Percentiles rank a stretch among this genome's conserved stretches.
phyloP scores from a whole-genome alignment of 2,113 vertebrate genomes.

The Alligator sinensis region DNA sequence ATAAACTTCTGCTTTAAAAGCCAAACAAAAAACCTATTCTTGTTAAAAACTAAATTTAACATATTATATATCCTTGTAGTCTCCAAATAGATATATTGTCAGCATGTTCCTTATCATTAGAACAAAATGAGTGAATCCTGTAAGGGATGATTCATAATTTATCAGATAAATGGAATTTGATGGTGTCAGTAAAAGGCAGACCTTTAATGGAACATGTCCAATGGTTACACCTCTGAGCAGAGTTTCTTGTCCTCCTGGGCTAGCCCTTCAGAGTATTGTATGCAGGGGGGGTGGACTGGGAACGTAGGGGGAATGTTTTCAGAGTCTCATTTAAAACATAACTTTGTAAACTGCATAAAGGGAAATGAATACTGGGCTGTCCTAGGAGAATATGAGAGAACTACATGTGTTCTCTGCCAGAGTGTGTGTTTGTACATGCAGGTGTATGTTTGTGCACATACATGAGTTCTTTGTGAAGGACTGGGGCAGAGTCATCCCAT shows the following conservation, averaged over 20 bases:
- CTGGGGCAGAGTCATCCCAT: too few species aligned
- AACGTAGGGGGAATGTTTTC: too few species aligned
- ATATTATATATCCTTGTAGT: background rate
- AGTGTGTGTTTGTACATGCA: too few species aligned
- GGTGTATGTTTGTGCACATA: too few species aligned
- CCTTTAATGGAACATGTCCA: background rate
- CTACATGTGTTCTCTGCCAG: too few species aligned
- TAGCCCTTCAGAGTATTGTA: too few species aligned
- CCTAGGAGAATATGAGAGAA: background rate
- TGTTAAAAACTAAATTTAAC: background rate
- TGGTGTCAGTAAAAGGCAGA: background rate
- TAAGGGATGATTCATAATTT: background rate
- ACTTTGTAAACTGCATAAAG: background rate
- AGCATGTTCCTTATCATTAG: background rate
- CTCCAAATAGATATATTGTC: background rate
- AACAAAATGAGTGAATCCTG: too few species aligned
- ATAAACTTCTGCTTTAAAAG: background rate
- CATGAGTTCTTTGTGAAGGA: too few species aligned
- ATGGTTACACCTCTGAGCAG: background rate
- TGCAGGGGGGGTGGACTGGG: too few species aligned
- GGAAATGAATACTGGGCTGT: background rate
- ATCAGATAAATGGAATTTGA: background rate
- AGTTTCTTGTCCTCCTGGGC: background rate
- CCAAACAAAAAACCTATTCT: background rate
- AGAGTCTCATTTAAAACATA: background rate